Evolutionary conservation across 2,888 invertebrate genomes (phyloP), one percentile per base, ranked within the genome.

Genomic region (Chelonus formosanus): DNA sequence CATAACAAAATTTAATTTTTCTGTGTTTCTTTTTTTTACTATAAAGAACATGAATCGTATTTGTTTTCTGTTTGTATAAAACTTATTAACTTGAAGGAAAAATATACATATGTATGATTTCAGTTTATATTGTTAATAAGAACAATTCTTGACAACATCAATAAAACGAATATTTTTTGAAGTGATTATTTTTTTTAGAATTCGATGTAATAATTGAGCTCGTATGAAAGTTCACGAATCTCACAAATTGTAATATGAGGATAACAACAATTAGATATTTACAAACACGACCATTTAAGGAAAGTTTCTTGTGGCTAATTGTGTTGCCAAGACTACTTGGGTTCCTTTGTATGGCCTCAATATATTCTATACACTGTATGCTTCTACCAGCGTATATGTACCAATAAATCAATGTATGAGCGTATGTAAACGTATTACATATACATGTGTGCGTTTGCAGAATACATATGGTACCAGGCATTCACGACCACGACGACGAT

Each of bases 221-320:
- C 20, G 50, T 69, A 56, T 78, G 80, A 78, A 69, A 71, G 60
- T 73, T 55, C 64, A 76, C 80, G 79, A 80, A 77, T 56, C 67
- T 63, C 71, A 69, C 80, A 78, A 79, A 76, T 64, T 59, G 48
- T 59, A 47, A n/a, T 67, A 67, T 67, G 65, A 76, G 74, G 75
- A 76, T 75, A 75, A 71, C 69, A 68, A 67, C 68, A 70, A 4
- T 31, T 53, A 35, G 66, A 71, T 81, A 82, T 81, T 82, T 82
- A 82, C 80, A 81, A 82, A 82, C 80, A 82, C 76, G 71, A 71
- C 79, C 80, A 77, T 78, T 76, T 76, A 78, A 73, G 78, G 77
- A 75, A 70, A 75, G 76, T 74, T 73, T 72, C 73, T 35, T 20
- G 55, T 73, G 72, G 71, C 74, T 76, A 75, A 78, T 78, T 77